Conservation (phyloP, 2,888 invertebrate genomes). For the Cephonodes hylas region DNA sequence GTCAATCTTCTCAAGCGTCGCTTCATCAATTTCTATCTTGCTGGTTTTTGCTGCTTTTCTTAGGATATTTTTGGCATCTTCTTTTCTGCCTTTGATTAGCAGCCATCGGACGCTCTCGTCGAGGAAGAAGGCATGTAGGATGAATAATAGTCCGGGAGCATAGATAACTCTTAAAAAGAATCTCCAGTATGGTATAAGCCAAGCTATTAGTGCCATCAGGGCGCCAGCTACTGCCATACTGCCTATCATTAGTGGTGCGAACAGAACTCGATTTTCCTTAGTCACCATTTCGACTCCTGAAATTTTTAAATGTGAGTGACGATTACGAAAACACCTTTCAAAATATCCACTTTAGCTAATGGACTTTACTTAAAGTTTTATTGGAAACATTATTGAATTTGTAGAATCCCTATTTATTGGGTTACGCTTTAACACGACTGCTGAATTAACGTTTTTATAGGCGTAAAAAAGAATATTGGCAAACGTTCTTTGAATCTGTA, state of each 20-base stretch:
- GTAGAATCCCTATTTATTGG: not conserved
- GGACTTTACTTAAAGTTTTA: not conserved
- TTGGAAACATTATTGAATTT: not conserved
- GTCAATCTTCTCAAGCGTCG: conserved; percentile 36
- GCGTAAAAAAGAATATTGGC: not conserved
- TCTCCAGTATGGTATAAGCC: conserved; percentile 83
- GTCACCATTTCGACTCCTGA: conserved; percentile 51
- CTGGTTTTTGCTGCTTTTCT: conserved; percentile 77
- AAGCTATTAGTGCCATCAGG: conserved; percentile 24
- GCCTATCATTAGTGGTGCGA: conserved; percentile 27
- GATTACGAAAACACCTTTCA: not conserved
- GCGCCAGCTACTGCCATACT: conserved; percentile 25
- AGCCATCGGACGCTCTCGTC: conserved; percentile 89
- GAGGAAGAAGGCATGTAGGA: conserved; percentile 83
- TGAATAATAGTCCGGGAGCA: conserved; percentile 82
- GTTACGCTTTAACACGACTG: not conserved
- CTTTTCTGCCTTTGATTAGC: conserved; percentile 83
- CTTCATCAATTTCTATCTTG: conserved; percentile 44
- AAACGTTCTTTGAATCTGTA: not conserved
- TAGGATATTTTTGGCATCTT: conserved; percentile 82
- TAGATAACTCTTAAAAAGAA: conserved; percentile 83
- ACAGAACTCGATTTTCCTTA: conserved; percentile 32
- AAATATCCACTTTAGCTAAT: not conserved
- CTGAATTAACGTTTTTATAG: not conserved
- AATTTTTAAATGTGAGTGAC: conserved; percentile 24